Conservation (phyloP, 1,140 invertebrate genomes). For the Drosophila kepulauana region DNA sequence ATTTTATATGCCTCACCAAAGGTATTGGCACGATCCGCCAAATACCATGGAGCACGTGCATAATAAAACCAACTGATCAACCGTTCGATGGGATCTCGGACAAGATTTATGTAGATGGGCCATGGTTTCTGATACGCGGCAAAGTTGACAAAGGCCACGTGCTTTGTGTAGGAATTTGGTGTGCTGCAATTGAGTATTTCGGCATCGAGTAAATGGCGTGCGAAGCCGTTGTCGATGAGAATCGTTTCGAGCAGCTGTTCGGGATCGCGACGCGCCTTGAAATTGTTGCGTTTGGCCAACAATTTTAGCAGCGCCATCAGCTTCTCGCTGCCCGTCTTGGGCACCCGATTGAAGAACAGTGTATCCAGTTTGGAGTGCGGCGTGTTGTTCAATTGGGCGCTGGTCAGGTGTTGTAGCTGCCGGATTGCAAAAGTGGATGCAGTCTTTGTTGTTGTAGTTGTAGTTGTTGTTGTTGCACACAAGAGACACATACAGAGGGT, state of each 20-base stretch:
- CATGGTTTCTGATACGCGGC: conserved; percentile 90
- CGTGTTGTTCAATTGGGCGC: conserved; percentile 91
- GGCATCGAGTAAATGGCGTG: conserved; percentile 87
- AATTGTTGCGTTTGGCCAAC: conserved; percentile 90
- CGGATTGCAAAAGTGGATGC: conserved; percentile 72
- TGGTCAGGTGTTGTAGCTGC: conserved; percentile 71
- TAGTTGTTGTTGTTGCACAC: not conserved
- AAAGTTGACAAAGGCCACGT: conserved; percentile 93
- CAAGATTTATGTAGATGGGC: conserved; percentile 95
- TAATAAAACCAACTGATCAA: conserved; percentile 96
- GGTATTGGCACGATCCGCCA: conserved; percentile 92
- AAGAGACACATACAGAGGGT: conserved; percentile 36
- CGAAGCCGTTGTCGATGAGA: conserved; percentile 88
- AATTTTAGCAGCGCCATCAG: conserved; percentile 93
- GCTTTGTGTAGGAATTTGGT: conserved; percentile 90
- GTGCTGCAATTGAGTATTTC: conserved; percentile 86
- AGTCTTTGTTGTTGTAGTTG: conserved; percentile 30
- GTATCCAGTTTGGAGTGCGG: conserved; percentile 89
- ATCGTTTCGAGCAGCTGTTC: conserved; percentile 91
- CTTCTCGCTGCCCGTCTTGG: conserved; percentile 93
- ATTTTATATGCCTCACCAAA: conserved; percentile 93
- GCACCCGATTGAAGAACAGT: conserved; percentile 95
- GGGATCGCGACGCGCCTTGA: conserved; percentile 92
- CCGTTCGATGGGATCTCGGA: conserved; percentile 94
- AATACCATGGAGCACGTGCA: conserved; percentile 93